Base-by-base conservation (phyloP, 2,797 vertebrate genomes). In the Schizopygopsis pylzovi region DNA sequence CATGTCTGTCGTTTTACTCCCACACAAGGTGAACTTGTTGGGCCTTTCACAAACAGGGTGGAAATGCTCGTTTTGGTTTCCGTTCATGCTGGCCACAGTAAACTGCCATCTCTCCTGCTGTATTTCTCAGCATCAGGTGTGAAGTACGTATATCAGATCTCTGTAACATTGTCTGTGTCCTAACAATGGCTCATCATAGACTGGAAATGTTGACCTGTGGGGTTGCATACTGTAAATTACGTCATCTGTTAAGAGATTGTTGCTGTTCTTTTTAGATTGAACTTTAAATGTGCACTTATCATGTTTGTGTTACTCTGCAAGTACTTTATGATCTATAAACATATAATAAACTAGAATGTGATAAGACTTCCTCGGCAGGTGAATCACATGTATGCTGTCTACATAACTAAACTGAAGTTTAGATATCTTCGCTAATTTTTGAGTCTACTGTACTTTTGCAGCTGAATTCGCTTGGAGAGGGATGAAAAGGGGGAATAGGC, bases 201-300 rank as follows among this genome's bases (percentile, higher is more conserved):
- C 78, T 76, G 63, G 52, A 79, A 85, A 75, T 81, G 15, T 79
- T 78, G 10, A 68, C 83, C 86, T 79, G 68, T 70, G 82, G 68
- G 85, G 65, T 91, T 90, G 85, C 90, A 91, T 92, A 91, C 87
- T 95, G 94, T 95, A 95, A 92, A 94, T 94, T 94, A 92, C 92
- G 90, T 93, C 91, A 92, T 92, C 94, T 90, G 92, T 93, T 90
- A 89, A 87, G 92, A 91, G 81, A 73, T 79, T 91, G 93, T 92
- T 92, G 92, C 89, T 91, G 90, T 94, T 93, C 89, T 94, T 95
- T 85, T 94, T 89, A 92, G 91, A 93, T 90, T 63, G 83, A 88
- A 80, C 77, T 92, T 90, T 87, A 90, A 89, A 89, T 84, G 92
- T 93, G 93, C 93, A 92, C 92, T 94, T 93, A 93, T 89, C 90